These are phyloP conservation scores for Spilosoma lubricipeda DNA, from an alignment of 2,888 invertebrate genomes.

Conservation along the genomic window DNA sequence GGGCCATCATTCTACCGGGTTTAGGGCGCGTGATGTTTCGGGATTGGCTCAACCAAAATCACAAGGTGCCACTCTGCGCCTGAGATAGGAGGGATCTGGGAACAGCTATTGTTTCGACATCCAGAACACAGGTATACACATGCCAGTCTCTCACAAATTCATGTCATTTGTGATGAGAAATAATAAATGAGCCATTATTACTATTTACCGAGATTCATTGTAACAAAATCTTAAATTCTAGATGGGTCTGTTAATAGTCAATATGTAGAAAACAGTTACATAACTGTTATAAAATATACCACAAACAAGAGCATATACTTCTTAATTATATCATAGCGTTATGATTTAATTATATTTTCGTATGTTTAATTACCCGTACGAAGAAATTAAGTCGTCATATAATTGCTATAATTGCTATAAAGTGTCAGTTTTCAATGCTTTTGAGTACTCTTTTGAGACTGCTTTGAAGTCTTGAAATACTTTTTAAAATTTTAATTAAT, in stretches of 20 bases:
- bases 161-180: too few species aligned
- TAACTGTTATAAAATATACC: constrained; percentile 1
- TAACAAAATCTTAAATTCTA: background rate
- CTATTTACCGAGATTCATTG: too few species aligned
- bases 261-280: background rate
- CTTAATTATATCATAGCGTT: constrained; percentile 3
- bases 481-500: background rate
- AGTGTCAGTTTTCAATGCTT: background rate
- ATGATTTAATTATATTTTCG: background rate
- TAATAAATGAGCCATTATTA: too few species aligned
- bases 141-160: too few species aligned
- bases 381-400: background rate
- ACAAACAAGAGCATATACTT: background rate
- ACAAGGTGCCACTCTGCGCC: too few species aligned
- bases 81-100: too few species aligned
- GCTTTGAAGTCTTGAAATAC: background rate
- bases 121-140: too few species aligned
- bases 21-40: too few species aligned
- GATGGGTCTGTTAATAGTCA: background rate
- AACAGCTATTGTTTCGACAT: too few species aligned
- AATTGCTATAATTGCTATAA: too few species aligned
- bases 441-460: background rate
- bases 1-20: too few species aligned
- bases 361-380: background rate
- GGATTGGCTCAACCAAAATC: too few species aligned